A percentile compares a stretch with the other conserved stretches of the same genome.
These are phyloP conservation scores for Leptosomus discolor DNA, from an alignment of 2,113 vertebrate genomes.

Conservation along the genomic window DNA sequence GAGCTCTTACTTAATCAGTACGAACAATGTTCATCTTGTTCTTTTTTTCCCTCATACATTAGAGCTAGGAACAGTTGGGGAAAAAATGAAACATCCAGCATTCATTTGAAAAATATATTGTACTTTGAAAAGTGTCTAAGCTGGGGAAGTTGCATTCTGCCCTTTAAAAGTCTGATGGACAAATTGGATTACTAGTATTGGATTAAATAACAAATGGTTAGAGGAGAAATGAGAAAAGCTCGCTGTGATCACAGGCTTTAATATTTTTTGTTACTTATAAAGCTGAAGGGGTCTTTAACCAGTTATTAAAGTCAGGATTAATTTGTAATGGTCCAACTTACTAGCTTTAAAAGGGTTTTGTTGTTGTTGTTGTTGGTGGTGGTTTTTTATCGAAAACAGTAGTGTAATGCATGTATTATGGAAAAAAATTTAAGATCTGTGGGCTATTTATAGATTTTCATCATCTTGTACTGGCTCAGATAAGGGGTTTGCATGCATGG, in stretches of 20 bases:
- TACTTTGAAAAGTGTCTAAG: constrained; percentile 90
- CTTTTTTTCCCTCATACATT: constrained; percentile 85
- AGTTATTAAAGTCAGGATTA: constrained; percentile 98
- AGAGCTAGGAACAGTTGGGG: constrained; percentile 84
- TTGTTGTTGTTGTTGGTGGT: constrained; percentile 55
- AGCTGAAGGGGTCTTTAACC: constrained; percentile 92
- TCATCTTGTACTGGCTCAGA: constrained; percentile 49
- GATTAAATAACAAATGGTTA: constrained; percentile 97
- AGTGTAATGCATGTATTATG: constrained; percentile 47
- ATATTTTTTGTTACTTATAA: constrained; percentile 84
- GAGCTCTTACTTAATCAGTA: constrained; percentile 97
- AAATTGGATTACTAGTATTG: constrained; percentile 99
- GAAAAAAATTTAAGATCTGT: constrained; percentile 61
- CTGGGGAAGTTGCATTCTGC: constrained; percentile 88
- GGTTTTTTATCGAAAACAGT: constrained; percentile 66
- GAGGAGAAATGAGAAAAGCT: constrained; percentile 93
- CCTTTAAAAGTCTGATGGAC: constrained; percentile 95
- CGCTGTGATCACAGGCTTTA: constrained; percentile 90
- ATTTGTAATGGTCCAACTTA: constrained; percentile 94
- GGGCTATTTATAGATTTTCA: constrained; percentile 56
- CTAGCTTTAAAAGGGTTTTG: constrained; percentile 87
- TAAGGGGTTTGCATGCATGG: constrained; percentile 35
- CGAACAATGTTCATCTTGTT: constrained; percentile 98
- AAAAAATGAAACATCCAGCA: constrained; percentile 82
- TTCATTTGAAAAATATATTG: constrained; percentile 91